These are phyloP conservation scores for Cremastinae sp. DNA, from an alignment of 2,888 invertebrate genomes.

Conservation along the genomic window DNA sequence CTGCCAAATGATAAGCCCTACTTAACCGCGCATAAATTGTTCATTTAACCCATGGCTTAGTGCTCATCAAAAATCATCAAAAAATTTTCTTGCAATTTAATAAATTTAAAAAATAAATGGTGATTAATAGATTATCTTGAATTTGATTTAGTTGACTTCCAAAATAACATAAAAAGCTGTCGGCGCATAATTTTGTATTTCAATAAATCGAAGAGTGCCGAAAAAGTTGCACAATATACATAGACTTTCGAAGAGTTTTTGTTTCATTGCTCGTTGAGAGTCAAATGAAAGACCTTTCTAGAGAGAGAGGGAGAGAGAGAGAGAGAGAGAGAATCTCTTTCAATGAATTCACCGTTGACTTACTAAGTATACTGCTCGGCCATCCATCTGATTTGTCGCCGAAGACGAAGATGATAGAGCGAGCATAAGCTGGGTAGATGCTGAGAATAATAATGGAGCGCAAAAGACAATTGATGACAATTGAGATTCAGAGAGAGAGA, in stretches of 20 bases:
- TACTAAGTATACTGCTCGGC: constrained; percentile 33
- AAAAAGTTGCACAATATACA: no score
- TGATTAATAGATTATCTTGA: no score
- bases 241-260: constrained; percentile 21
- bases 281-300: constrained; percentile 2
- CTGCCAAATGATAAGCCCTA: neutral
- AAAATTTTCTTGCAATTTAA: no score
- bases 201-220: no score
- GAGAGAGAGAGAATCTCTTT: constrained; percentile 2
- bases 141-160: no score
- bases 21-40: neutral
- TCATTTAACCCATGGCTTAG: constrained; percentile 4
- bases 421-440: constrained; percentile 19
- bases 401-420: constrained; percentile 1
- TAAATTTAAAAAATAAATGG: no score
- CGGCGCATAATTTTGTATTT: no score
- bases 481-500: constrained; percentile 3
- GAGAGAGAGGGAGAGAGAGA: constrained; percentile 4
- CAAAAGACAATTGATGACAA: constrained; percentile 31
- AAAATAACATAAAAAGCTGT: no score
- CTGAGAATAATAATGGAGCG: no score
- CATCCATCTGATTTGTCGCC: constrained; percentile 41
- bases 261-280: constrained; percentile 30
- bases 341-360: constrained; percentile 43
- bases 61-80: no score